Conservation (phyloP, 2,797 vertebrate species). For the Ara ararauna region DNA sequence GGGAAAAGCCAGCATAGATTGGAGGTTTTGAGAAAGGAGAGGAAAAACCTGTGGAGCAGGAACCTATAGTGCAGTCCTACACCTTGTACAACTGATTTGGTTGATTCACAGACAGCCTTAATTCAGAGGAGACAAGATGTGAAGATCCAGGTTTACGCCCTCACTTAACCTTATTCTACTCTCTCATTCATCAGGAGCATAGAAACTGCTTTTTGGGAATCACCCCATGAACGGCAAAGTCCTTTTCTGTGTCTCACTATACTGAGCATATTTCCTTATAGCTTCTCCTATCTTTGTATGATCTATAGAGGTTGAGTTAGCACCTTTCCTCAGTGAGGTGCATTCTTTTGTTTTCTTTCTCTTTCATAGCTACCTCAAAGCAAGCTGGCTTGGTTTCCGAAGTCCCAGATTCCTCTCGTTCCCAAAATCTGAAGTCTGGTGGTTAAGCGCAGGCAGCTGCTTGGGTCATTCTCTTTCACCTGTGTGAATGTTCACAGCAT, state of each 20-base stretch:
- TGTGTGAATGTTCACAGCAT: not conserved
- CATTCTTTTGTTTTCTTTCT: not conserved
- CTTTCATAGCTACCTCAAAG: not conserved
- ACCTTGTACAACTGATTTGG: not conserved
- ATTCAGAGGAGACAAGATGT: not conserved
- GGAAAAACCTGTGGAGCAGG: not conserved
- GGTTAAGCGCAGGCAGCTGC: not conserved
- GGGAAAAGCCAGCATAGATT: not conserved
- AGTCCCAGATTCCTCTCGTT: not conserved
- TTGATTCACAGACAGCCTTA: not conserved
- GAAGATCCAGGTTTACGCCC: not conserved
- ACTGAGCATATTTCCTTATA: not conserved
- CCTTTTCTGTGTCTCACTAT: not conserved
- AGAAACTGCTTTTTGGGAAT: not conserved
- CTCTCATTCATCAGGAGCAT: not conserved
- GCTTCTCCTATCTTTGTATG: not conserved
- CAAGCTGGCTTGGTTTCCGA: not conserved
- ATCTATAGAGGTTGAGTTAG: not conserved
- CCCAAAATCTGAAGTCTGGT: not conserved
- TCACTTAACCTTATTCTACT: not conserved
- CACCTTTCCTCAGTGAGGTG: not conserved
- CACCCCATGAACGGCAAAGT: not conserved
- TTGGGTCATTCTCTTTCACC: slow-evolving; percentile 37
- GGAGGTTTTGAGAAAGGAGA: not conserved
- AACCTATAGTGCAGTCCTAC: not conserved